Conservation (phyloP, 30 jellyfish, hydroid and myxozoan genomes). For the Sanderia malayensis region DNA sequence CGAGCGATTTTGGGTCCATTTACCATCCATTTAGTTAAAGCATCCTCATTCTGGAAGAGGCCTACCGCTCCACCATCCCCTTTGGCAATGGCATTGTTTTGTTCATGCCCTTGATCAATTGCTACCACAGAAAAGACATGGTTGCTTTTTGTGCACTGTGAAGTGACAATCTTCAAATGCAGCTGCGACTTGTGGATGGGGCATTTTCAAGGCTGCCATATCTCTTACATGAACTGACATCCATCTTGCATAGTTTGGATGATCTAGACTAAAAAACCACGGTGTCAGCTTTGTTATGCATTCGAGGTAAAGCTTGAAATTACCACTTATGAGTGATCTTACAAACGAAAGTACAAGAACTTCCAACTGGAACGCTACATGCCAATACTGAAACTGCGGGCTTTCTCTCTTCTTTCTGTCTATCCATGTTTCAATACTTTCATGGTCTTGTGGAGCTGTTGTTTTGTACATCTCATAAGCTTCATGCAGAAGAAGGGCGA, state of each 20-base stretch:
- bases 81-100: conserved; percentile 34
- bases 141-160: conserved; percentile 20
- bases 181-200: conserved; percentile 5
- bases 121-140: conserved; percentile 24
- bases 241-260: conserved; percentile 39
- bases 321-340: conserved; percentile 11
- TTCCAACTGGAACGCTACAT: conserved; percentile 4
- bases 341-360: not conserved
- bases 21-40: conserved; percentile 51
- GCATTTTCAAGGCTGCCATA: conserved; percentile 5
- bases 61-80: conserved; percentile 62
- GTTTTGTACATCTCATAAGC: conserved; percentile 6
- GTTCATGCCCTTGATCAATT: conserved; percentile 42
- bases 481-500: conserved; percentile 11
- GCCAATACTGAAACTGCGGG: conserved; percentile 15
- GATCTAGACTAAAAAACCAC: conserved; percentile 17
- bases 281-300: conserved; percentile 26
- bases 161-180: conserved; percentile 3
- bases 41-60: conserved; percentile 22
- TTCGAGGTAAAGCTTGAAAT: not conserved
- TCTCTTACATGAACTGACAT: conserved; percentile 23
- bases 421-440: conserved; percentile 13
- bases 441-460: conserved; percentile 1
- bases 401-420: conserved; percentile 16
- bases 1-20: conserved; percentile 40